phyloP scores from a whole-genome alignment of 2,113 vertebrate genomes.

The Cochlearius cochlearius region DNA sequence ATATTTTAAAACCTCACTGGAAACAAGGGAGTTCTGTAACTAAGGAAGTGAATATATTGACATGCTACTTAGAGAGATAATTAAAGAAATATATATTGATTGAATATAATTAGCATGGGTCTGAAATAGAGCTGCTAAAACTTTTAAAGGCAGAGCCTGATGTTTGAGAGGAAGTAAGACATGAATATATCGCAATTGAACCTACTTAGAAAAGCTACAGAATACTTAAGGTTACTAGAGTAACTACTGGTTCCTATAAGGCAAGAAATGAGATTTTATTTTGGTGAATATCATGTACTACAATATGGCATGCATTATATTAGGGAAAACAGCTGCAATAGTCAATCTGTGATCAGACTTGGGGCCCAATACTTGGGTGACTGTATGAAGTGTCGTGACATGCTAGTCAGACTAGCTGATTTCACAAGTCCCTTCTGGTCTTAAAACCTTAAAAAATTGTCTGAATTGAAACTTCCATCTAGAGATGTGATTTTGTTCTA shows the following conservation, averaged over 20 bases:
- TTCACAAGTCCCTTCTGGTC: neutral
- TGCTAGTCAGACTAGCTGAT: neutral
- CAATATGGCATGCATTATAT: neutral
- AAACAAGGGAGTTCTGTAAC: neutral
- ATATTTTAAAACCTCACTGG: neutral
- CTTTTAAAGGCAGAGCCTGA: neutral
- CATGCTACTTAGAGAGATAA: neutral
- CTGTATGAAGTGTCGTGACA: neutral
- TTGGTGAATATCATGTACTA: neutral
- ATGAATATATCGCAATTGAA: neutral
- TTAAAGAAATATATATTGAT: neutral
- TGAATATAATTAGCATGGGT: neutral
- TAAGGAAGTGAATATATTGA: neutral
- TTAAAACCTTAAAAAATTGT: neutral
- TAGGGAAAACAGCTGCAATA: neutral
- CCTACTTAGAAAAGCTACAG: neutral
- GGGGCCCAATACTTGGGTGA: neutral
- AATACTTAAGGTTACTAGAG: neutral
- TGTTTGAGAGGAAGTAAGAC: neutral
- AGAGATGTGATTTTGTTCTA: neutral
- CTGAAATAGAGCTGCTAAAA: neutral
- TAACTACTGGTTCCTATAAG: neutral
- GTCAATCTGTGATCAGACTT: neutral
- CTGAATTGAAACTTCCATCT: neutral
- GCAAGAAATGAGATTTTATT: neutral